These are phyloP conservation scores for cat (Felis catus) DNA, from an alignment of 2,113 vertebrate species.

Conservation along the genomic window F.catus_Fca126_mat1.0 CM031418.1:130462501-130463000, in stretches of 20 bases:
- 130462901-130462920: neutral
- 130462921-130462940: neutral
- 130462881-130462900: neutral
- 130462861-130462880: neutral
- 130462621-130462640: neutral
- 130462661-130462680: no score
- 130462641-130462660: neutral
- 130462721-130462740: neutral
- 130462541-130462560: accelerated
- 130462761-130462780: neutral
- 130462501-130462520: neutral
- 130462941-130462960: neutral
- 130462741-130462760: neutral
- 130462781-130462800: neutral
- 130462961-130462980: neutral
- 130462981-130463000: neutral
- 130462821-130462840: neutral
- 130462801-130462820: neutral
- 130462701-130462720: neutral
- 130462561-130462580: neutral
- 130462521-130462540: neutral
- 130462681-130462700: neutral
- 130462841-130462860: neutral
- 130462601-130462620: neutral
- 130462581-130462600: accelerated